Evolutionary conservation across 2,888 invertebrate species (phyloP).

Genomic region (Athrips mouffetella): DNA sequence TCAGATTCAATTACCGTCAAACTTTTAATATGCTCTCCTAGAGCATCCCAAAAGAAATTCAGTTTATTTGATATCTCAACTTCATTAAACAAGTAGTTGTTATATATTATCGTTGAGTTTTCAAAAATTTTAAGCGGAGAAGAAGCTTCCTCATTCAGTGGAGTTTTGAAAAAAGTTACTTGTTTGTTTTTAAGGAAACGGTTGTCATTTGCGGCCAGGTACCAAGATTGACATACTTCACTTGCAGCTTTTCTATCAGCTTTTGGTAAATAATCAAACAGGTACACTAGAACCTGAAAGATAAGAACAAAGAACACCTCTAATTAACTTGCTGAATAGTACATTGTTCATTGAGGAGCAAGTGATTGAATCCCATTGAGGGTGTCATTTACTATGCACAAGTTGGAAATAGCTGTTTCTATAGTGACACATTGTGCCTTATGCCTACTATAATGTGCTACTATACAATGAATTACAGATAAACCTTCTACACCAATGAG

Average conservation of each 20-base stretch:
- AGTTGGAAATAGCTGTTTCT: too few relatives aligned
- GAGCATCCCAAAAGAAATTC: slow-evolving; percentile 76
- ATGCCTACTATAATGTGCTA: too few relatives aligned
- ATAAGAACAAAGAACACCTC: not conserved
- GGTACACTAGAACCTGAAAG: slow-evolving; percentile 80
- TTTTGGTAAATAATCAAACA: slow-evolving; percentile 80
- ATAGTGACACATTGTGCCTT: too few relatives aligned
- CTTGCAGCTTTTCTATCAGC: slow-evolving; percentile 82
- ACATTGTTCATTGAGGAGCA: not conserved
- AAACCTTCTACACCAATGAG: too few relatives aligned
- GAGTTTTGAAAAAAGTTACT: slow-evolving; percentile 65
- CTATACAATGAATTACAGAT: too few relatives aligned
- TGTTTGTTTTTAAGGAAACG: slow-evolving; percentile 75
- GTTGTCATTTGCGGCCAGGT: slow-evolving; percentile 81
- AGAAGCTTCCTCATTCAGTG: slow-evolving; percentile 55
- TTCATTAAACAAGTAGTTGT: slow-evolving; percentile 74
- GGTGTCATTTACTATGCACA: too few relatives aligned
- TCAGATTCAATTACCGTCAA: slow-evolving; percentile 80
- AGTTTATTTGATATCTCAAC: slow-evolving; percentile 73
- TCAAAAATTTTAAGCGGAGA: slow-evolving; percentile 60
- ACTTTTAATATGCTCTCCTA: slow-evolving; percentile 76
- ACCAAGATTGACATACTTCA: slow-evolving; percentile 82
- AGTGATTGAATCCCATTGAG: too few relatives aligned
- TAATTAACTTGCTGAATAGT: not conserved
- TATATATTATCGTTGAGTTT: slow-evolving; percentile 61